A percentile compares a stretch with the other conserved stretches of the same genome.
Conservation (phyloP, 1,140 invertebrate genomes). For the Drosophila grimshawi region DNA sequence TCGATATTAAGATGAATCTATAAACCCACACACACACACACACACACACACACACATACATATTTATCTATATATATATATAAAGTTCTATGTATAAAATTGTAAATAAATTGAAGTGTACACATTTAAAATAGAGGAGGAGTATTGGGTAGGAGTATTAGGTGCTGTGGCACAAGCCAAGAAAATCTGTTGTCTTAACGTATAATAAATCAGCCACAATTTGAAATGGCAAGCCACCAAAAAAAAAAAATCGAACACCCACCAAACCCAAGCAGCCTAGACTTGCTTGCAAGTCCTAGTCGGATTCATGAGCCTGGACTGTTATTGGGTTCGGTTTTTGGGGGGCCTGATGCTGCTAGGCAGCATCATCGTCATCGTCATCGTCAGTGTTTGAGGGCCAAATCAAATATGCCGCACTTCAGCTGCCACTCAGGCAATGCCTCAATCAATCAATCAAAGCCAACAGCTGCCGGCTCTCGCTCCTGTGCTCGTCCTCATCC, state of each 20-base stretch:
- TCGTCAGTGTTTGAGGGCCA: constrained; percentile 8
- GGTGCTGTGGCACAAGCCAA: constrained; percentile 26
- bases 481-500: background rate
- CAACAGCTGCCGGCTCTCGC: constrained; percentile 45
- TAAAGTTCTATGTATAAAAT: background rate
- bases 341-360: background rate
- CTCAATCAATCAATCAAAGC: constrained; percentile 78
- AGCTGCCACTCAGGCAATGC: constrained; percentile 73
- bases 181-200: constrained; percentile 80
- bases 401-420: constrained; percentile 76
- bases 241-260: background rate
- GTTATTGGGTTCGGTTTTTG: constrained; percentile 10
- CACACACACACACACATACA: background rate
- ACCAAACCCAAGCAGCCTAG: background rate
- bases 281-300: constrained; percentile 9
- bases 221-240: constrained; percentile 60
- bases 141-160: too few species aligned
- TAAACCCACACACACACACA: background rate
- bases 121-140: background rate
- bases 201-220: constrained; percentile 79
- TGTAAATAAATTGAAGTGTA: background rate
- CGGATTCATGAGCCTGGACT: constrained; percentile 37
- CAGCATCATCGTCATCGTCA: background rate
- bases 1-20: constrained; percentile 15
- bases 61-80: background rate